Base-by-base conservation (phyloP, 1,140 invertebrate species). In the Sinonovacula constricta region DNA sequence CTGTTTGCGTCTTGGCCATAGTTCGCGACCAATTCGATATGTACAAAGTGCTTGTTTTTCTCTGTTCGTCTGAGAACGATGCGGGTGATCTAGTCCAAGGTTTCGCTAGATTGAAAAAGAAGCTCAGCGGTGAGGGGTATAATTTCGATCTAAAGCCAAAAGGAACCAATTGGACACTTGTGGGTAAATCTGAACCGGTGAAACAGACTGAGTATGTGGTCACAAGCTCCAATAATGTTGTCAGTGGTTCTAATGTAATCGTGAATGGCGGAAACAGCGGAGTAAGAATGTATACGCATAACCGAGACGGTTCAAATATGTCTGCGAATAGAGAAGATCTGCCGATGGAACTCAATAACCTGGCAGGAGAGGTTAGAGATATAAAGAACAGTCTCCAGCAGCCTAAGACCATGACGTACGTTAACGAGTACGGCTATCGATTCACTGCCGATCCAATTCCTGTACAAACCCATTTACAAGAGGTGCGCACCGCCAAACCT, bases 41-140 rank as follows among this genome's bases (percentile, higher is more conserved):
- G 15, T 74, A 74, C n/a, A 65, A 34, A 10, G 71, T 74, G 28
- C 65, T 65, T 39, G 71, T 74, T 14, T 74, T 74, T 39, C 18
- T 63, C 1, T 74, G 71, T 30, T 63, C 18, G 31, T 74, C 59
- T 3, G 60, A 74, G n/a, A 65, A 39, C 2, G 71, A 74, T 33
- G 71, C 71, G 2, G 59, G 56, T 24, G 28, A 1, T 2, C n/a
- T 74, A 15, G 51, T 74, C 15, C 49, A 56, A 2, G 22, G 14
- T 22, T 74, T 33, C n/a, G 49, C 39, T 36, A 51, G 45, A 1
- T 30, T 36, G 22, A 74, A 74, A 31, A 31, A 15, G n/a, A 54
- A 65, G n/a, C 34, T 74, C 34, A 54, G 59, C 18, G 71, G 71
- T 10, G 71, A 74, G 24, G 71, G 71, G 5, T 74, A 74, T 14